Conservation (phyloP, 2,797 vertebrate species). For the Sarcophilus harrisii region DNA sequence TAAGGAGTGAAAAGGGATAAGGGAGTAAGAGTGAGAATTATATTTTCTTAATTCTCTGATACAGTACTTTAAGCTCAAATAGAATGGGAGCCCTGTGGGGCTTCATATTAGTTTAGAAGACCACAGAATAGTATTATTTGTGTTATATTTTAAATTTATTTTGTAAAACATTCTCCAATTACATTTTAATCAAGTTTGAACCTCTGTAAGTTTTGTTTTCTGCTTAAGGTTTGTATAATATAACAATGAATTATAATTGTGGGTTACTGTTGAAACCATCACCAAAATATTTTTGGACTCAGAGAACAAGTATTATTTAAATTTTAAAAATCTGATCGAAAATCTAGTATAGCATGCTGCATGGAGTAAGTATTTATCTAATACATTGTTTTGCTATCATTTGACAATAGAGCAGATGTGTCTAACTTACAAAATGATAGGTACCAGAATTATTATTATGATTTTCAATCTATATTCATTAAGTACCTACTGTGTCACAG, state of each 20-base stretch:
- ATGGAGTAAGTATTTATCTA: not conserved
- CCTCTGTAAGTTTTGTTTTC: not conserved
- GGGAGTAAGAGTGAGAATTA: not conserved
- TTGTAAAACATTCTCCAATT: not conserved
- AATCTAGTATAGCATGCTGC: not conserved
- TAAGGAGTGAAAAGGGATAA: accelerated
- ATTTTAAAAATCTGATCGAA: not conserved
- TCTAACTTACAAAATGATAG: not conserved
- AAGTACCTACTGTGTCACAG: not conserved
- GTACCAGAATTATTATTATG: not conserved
- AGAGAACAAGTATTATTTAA: not conserved
- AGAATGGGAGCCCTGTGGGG: not conserved
- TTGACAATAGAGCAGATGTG: not conserved
- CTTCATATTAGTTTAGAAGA: not conserved
- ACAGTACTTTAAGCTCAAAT: not conserved
- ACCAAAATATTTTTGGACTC: not conserved
- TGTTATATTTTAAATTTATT: not conserved
- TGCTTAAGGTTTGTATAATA: not conserved
- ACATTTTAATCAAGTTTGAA: not conserved
- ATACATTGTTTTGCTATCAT: not conserved
- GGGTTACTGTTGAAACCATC: not conserved
- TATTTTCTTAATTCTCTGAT: not conserved
- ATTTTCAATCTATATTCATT: not conserved
- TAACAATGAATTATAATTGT: not conserved
- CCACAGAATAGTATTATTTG: not conserved